A percentile compares a stretch with the other conserved stretches of the same genome.
Conservation (phyloP, 2,797 vertebrate species). For the Danio aesculapii region DNA sequence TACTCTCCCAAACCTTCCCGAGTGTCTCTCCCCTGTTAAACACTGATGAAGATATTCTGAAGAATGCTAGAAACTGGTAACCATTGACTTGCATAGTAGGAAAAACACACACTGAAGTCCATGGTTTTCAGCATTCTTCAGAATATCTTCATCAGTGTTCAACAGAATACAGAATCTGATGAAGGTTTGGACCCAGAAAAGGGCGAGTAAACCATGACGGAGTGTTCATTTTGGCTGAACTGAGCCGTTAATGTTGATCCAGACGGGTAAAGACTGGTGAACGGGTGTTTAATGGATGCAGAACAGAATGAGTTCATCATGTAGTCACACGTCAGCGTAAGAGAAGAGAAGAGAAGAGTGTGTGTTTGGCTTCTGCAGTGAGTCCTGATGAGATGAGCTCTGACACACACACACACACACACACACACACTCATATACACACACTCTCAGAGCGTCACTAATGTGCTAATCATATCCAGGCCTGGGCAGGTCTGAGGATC, state of each 20-base stretch:
- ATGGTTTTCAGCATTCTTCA: too few species aligned
- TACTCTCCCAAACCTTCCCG: too few species aligned
- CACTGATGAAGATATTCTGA: too few species aligned
- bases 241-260: not conserved
- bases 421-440: constrained; percentile 27
- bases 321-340: constrained; percentile 44
- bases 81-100: too few species aligned
- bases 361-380: constrained; percentile 40
- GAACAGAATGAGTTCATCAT: constrained; percentile 9
- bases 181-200: too few species aligned
- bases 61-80: too few species aligned
- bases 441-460: constrained; percentile 56
- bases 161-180: too few species aligned
- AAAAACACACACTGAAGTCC: too few species aligned
- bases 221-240: not conserved
- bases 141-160: too few species aligned
- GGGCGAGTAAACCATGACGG: too few species aligned
- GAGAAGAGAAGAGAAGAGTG: not conserved
- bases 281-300: not conserved
- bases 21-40: too few species aligned
- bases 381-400: constrained; percentile 70
- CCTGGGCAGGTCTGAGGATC: constrained; percentile 60
- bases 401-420: constrained; percentile 65
- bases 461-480: constrained; percentile 65
- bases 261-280: not conserved